Conservation (phyloP, 2,888 invertebrate genomes). For the Dryomyza anilis region DNA sequence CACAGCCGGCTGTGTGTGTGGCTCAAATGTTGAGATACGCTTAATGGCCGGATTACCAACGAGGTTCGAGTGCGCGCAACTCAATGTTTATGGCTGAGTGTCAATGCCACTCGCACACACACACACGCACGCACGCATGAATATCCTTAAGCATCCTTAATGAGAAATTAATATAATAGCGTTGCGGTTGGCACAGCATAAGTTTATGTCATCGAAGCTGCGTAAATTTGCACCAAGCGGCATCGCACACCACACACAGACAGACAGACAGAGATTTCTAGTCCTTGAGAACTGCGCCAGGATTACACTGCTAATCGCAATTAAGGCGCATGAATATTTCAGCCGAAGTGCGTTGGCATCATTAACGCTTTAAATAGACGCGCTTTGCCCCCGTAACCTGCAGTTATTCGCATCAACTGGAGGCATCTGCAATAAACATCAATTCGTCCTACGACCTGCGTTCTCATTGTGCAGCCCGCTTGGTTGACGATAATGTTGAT, state of each 20-base stretch:
- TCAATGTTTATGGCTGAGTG: background rate
- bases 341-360: slow-evolving; percentile 9
- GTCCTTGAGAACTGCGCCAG: no score
- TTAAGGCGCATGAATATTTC: slow-evolving; percentile 18
- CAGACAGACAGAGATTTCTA: background rate
- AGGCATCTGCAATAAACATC: no score
- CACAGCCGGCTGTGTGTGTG: background rate
- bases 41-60: slow-evolving; percentile 13
- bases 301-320: slow-evolving; percentile 4
- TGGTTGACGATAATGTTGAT: background rate
- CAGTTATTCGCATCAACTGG: no score
- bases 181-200: no score
- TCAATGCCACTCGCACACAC: background rate
- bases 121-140: slow-evolving; percentile 4
- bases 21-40: slow-evolving; percentile 7
- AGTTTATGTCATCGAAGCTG: background rate
- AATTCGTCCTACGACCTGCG: no score
- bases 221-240: background rate
- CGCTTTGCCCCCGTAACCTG: no score
- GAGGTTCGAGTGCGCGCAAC: background rate
- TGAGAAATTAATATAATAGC: slow-evolving; percentile 19
- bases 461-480: no score
- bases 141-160: slow-evolving; percentile 9
- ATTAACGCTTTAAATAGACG: background rate
- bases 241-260: no score